Evolutionary conservation across 2,888 invertebrate genomes (phyloP).

Genomic region (Euplagia quadripunctaria): DNA sequence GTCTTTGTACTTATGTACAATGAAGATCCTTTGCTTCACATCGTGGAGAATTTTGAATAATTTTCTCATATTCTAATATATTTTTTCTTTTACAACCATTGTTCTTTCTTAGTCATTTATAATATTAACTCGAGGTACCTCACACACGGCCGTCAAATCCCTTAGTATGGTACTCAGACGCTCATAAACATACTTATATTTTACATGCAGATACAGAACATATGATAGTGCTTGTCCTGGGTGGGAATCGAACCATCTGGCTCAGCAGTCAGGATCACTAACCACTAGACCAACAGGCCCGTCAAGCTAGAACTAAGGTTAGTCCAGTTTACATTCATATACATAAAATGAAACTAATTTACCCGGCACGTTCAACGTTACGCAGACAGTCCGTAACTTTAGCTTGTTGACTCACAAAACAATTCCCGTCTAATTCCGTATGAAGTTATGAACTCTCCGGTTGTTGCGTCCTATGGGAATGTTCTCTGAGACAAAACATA

Average conservation of each 20-base stretch:
- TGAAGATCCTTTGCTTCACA: background rate
- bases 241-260: no score
- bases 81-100: no score
- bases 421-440: slow-evolving; percentile 16
- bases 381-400: slow-evolving; percentile 8
- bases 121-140: no score
- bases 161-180: no score
- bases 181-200: no score
- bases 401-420: slow-evolving; percentile 16
- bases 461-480: slow-evolving; percentile 14
- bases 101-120: no score
- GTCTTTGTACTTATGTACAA: no score
- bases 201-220: no score
- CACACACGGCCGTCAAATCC: no score
- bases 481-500: slow-evolving; percentile 7
- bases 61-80: background rate
- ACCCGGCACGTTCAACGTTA: background rate
- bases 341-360: slow-evolving; percentile 2
- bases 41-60: background rate
- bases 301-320: background rate
- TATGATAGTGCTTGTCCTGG: no score
- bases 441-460: slow-evolving; percentile 14
- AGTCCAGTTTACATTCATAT: background rate
- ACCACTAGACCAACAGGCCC: no score
- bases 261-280: no score